These are phyloP conservation scores for Cyanoderma ruficeps DNA, from an alignment of 2,113 vertebrate species.

Conservation along the genomic window DNA sequence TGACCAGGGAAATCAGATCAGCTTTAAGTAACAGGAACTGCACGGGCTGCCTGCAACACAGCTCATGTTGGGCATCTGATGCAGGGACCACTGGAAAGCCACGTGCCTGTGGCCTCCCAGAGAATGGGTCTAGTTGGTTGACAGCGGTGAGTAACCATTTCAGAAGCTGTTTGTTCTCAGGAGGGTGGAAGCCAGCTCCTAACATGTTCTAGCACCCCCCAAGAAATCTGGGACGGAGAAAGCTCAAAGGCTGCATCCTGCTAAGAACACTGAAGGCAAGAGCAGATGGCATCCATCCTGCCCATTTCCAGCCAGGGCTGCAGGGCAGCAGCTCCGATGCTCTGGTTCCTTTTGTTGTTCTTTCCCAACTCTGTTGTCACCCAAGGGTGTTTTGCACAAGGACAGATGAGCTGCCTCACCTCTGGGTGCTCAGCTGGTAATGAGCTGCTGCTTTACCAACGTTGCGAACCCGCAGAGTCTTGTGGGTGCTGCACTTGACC, in stretches of 20 bases:
- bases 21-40: background rate
- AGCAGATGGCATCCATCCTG: rapidly evolving
- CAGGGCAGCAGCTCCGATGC: background rate
- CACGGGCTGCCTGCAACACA: background rate
- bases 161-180: too few relatives aligned
- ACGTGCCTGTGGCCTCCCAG: too few relatives aligned
- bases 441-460: conserved; percentile 75
- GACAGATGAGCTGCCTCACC: conserved; percentile 58
- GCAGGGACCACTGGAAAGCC: rapidly evolving
- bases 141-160: too few relatives aligned
- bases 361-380: too few relatives aligned
- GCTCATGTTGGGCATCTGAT: background rate
- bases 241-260: background rate
- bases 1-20: background rate
- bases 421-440: conserved; percentile 76
- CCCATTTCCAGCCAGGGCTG: background rate
- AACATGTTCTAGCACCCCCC: background rate
- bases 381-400: background rate
- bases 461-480: conserved; percentile 81
- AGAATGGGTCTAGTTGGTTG: too few relatives aligned
- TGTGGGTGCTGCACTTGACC: conserved; percentile 81
- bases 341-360: background rate
- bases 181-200: too few relatives aligned
- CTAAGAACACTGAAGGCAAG: background rate
- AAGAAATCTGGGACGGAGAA: background rate